Evolutionary conservation across 2,113 vertebrate genomes (phyloP).

Genomic region (Sarotherodon lohbergeri): DNA sequence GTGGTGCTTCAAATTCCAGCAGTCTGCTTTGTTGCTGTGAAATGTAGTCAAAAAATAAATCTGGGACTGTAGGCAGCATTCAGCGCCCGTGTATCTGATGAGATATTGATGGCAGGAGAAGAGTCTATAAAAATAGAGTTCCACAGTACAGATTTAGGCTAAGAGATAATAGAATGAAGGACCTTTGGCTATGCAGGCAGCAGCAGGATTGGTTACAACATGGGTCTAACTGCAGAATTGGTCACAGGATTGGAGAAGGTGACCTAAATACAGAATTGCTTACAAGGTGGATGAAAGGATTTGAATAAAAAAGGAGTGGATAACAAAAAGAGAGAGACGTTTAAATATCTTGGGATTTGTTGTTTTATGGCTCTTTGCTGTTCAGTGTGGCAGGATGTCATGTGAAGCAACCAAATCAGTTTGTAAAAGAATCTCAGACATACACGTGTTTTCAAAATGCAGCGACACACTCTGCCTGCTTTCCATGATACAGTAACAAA

Average conservation of each 20-base stretch:
- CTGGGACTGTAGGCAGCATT: not conserved
- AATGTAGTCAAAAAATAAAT: not conserved
- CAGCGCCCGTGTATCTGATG: not conserved
- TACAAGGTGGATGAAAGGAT: not conserved
- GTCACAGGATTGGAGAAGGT: conserved; percentile 18
- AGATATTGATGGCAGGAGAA: not conserved
- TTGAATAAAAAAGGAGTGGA: conserved; percentile 3
- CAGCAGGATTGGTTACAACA: not conserved
- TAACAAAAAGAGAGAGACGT: not conserved
- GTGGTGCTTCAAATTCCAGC: not conserved
- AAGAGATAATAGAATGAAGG: conserved; percentile 8
- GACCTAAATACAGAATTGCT: conserved; percentile 34
- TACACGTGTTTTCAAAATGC: not conserved
- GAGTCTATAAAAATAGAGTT: not conserved
- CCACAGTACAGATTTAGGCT: not conserved
- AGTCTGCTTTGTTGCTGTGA: not conserved
- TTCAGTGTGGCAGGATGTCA: not conserved
- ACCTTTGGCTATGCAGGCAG: not conserved
- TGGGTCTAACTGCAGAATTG: not conserved
- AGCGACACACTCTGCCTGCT: not conserved
- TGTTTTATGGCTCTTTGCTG: not conserved
- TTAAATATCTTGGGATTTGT: not conserved
- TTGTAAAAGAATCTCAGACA: not conserved
- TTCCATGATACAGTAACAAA: not conserved
- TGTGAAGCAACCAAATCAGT: not conserved